Evolutionary conservation across 2,797 vertebrate genomes (phyloP).

Genomic region (Melanotaenia pygmaea): DNA sequence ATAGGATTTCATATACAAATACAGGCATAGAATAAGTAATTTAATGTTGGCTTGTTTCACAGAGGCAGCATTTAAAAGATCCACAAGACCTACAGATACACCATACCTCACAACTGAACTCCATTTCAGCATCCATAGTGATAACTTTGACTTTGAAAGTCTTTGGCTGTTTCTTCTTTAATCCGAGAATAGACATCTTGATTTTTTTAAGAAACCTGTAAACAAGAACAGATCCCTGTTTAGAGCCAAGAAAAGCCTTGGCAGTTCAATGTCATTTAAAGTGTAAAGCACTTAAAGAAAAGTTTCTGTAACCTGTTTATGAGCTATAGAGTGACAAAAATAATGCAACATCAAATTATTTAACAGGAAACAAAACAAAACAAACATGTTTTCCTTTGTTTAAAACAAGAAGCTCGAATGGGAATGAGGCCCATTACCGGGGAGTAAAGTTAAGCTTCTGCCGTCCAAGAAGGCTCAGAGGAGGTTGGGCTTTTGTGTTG

Average conservation of each 20-base stretch:
- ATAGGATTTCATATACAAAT: neutral
- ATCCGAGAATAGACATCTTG: constrained; percentile 91
- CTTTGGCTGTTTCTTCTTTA: constrained; percentile 94
- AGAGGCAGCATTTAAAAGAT: neutral
- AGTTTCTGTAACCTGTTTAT: neutral
- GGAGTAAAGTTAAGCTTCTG: constrained; percentile 34
- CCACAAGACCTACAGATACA: neutral
- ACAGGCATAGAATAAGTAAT: neutral
- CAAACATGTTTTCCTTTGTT: neutral
- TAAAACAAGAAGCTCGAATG: neutral
- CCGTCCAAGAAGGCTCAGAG: constrained; percentile 37
- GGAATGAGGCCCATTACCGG: constrained; percentile 51
- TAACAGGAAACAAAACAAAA: neutral
- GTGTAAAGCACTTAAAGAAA: neutral
- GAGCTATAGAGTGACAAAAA: neutral
- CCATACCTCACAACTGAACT: constrained; percentile 93
- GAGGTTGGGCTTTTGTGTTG: constrained; percentile 48
- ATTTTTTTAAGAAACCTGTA: constrained; percentile 25
- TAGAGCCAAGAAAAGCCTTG: neutral
- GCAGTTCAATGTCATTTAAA: neutral
- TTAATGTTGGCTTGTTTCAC: neutral
- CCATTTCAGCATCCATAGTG: constrained; percentile 95
- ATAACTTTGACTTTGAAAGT: constrained; percentile 94
- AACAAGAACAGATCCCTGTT: neutral
- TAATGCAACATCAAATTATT: neutral